Evolutionary conservation across 2,113 vertebrate genomes (phyloP).

Genomic region (Chionomys nivalis): DNA sequence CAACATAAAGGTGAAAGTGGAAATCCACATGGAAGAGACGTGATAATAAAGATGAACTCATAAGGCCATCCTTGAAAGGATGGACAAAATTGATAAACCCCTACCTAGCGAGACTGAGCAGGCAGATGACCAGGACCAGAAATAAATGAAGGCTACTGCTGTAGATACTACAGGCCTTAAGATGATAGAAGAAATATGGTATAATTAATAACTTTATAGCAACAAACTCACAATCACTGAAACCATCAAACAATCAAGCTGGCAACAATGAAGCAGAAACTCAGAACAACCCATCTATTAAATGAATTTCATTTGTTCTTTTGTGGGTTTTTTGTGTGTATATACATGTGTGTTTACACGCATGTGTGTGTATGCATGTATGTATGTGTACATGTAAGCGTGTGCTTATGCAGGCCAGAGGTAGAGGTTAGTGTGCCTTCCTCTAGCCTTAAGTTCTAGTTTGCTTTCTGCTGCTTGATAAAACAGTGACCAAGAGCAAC

Average conservation of each 20-base stretch:
- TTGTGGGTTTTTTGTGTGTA: neutral
- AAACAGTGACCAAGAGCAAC: neutral
- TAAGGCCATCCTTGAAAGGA: constrained; percentile 18
- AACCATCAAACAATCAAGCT: neutral
- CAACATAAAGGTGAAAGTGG: neutral
- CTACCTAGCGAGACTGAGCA: neutral
- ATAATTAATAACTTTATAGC: neutral
- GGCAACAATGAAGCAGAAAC: constrained; percentile 3
- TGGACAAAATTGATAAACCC: neutral
- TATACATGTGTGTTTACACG: neutral
- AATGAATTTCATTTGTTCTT: neutral
- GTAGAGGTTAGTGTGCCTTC: neutral
- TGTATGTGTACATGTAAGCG: too few relatives aligned
- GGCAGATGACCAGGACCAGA: neutral
- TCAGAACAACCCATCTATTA: neutral
- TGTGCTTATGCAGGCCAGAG: neutral
- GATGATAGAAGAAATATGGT: neutral
- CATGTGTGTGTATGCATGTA: neutral
- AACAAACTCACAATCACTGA: neutral
- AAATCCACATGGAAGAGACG: constrained; percentile 4
- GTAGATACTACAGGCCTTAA: neutral
- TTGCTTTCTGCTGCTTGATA: neutral
- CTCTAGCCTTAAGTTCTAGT: neutral
- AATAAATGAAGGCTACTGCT: neutral
- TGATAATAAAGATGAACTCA: neutral